Conservation (phyloP, 2,888 invertebrate genomes). For the Meganola albula region DNA sequence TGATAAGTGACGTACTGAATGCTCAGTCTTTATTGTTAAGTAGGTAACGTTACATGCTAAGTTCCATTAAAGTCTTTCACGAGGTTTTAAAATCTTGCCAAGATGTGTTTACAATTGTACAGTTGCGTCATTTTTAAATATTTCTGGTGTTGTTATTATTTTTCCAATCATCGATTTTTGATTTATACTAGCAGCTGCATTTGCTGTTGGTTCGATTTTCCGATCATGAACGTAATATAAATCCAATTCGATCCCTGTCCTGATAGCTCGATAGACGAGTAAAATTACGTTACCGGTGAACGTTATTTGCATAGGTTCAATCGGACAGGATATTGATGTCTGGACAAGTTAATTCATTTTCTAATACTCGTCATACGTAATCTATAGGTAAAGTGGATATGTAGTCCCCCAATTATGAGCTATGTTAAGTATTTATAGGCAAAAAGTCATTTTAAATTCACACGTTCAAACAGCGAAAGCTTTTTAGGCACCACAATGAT, state of each 20-base stretch:
- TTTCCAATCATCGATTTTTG: conserved; percentile 30
- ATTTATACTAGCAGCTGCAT: conserved; percentile 44
- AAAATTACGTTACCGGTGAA: conserved; percentile 40
- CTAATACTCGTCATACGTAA: too few relatives aligned
- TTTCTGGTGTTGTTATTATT: conserved; percentile 16
- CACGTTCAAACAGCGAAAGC: too few relatives aligned
- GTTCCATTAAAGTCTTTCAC: conserved; percentile 10
- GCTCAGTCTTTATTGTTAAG: conserved; percentile 18
- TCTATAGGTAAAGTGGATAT: too few relatives aligned
- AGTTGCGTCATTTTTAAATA: conserved; percentile 7
- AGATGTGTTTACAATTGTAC: conserved; percentile 6
- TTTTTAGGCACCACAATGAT: too few relatives aligned
- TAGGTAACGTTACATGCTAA: conserved; percentile 18
- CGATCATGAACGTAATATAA: conserved; percentile 38
- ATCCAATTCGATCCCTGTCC: conserved; percentile 34
- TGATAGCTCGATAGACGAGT: conserved; percentile 27
- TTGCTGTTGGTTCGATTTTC: conserved; percentile 45
- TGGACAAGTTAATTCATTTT: conserved; percentile 36
- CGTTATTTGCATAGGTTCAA: conserved; percentile 33
- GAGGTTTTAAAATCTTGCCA: conserved; percentile 8
- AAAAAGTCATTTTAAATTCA: too few relatives aligned
- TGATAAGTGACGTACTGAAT: conserved; percentile 20
- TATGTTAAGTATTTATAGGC: too few relatives aligned
- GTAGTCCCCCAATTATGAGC: too few relatives aligned
- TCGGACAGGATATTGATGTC: conserved; percentile 57